Conservation (phyloP, 2,797 vertebrate species). For the Pipistrellus nathusii region DNA sequence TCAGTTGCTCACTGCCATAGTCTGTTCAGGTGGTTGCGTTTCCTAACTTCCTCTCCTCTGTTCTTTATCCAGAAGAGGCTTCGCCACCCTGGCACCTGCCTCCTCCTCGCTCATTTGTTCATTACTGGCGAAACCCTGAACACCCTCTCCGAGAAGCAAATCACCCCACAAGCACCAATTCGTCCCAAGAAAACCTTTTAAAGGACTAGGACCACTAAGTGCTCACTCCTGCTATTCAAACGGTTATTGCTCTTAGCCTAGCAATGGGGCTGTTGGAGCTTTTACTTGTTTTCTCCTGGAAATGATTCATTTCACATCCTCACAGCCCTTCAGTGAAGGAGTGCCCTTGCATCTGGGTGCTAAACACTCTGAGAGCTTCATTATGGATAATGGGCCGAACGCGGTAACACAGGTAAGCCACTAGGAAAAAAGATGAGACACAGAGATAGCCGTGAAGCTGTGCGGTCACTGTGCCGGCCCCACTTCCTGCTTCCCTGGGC, state of each 20-base stretch:
- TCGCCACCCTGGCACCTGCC: background rate
- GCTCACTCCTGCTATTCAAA: background rate
- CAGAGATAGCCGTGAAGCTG: background rate
- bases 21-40: background rate
- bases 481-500: fast-evolving
- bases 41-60: background rate
- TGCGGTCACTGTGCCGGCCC: background rate
- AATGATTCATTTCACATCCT: slow-evolving; percentile 46
- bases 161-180: background rate
- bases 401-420: background rate
- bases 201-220: background rate
- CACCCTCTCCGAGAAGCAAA: background rate
- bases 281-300: slow-evolving; percentile 35
- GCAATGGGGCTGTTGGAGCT: background rate
- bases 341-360: background rate
- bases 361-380: slow-evolving; percentile 29
- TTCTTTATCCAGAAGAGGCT: background rate
- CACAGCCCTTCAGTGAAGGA: background rate
- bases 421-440: background rate
- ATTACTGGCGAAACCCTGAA: background rate
- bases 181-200: background rate
- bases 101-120: background rate
- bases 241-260: background rate
- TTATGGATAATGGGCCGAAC: slow-evolving; percentile 1
- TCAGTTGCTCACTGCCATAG: background rate